A percentile compares a stretch with the other conserved stretches of the same genome.
phyloP scores from a whole-genome alignment of 2,888 invertebrate species.

The Cenopis cana region DNA sequence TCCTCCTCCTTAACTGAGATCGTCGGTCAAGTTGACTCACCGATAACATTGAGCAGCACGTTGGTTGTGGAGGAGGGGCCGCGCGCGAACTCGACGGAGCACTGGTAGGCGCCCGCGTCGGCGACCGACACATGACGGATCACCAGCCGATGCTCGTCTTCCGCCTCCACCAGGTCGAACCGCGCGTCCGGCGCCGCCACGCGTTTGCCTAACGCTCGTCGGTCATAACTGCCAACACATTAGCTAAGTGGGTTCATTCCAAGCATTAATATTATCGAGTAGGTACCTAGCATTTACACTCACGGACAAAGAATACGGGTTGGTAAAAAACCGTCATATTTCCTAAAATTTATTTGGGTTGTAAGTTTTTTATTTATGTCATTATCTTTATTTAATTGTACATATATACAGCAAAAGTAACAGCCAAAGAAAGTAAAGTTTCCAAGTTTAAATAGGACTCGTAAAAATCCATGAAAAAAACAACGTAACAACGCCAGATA shows the following conservation, averaged over 20 bases:
- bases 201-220: slow-evolving; percentile 60
- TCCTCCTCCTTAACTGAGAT: slow-evolving; percentile 51
- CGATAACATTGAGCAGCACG: slow-evolving; percentile 62
- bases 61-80: slow-evolving; percentile 73
- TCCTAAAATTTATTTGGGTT: too few relatives aligned
- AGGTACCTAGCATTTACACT: too few relatives aligned
- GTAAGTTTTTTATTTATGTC: too few relatives aligned
- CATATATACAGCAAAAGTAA: too few relatives aligned
- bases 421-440: too few relatives aligned
- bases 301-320: too few relatives aligned
- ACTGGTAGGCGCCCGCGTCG: slow-evolving; percentile 73
- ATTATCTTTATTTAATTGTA: too few relatives aligned
- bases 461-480: too few relatives aligned
- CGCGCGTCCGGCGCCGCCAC: slow-evolving; percentile 57
- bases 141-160: slow-evolving; percentile 62
- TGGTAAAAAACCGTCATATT: too few relatives aligned
- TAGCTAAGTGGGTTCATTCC: neutral
- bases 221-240: slow-evolving; percentile 75
- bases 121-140: slow-evolving; percentile 61
- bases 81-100: slow-evolving; percentile 71
- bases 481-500: too few relatives aligned
- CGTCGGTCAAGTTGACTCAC: slow-evolving; percentile 33
- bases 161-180: slow-evolving; percentile 64
- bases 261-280: too few relatives aligned
- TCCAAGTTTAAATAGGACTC: too few relatives aligned